A percentile compares a stretch with the other conserved stretches of the same genome.
These are phyloP conservation scores for Motacilla alba DNA, from an alignment of 2,113 vertebrate species.

Conservation along the genomic window DNA sequence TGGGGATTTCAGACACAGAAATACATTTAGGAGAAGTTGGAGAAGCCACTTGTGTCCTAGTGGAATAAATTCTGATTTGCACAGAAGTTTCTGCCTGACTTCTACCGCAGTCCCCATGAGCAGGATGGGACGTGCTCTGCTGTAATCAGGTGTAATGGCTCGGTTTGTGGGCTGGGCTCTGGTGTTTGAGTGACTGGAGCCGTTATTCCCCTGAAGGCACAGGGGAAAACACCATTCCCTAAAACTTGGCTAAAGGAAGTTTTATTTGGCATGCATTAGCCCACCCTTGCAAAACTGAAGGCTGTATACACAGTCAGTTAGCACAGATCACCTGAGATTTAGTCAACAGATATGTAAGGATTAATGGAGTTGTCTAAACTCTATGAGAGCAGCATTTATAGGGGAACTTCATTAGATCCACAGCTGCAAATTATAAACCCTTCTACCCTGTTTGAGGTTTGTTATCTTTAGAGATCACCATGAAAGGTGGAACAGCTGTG, in stretches of 20 bases:
- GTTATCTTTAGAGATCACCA: background rate
- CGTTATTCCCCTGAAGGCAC: background rate
- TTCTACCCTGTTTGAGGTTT: background rate
- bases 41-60: background rate
- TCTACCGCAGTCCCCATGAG: background rate
- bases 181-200: background rate
- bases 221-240: slow-evolving; percentile 12
- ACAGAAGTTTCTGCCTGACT: background rate
- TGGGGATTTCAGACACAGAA: background rate
- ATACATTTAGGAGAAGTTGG: background rate
- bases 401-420: background rate
- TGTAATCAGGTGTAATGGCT: background rate
- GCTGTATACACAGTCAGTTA: background rate
- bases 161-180: background rate
- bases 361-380: background rate
- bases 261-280: background rate
- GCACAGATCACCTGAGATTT: background rate
- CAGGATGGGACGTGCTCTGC: background rate
- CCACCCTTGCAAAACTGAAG: slow-evolving; percentile 6
- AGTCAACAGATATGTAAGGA: background rate
- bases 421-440: background rate
- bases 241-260: background rate
- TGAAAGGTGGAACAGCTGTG: background rate
- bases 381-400: background rate
- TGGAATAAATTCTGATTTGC: background rate